These are phyloP conservation scores for Athalia cordata DNA, from an alignment of 2,888 invertebrate species.

Conservation along the genomic window DNA sequence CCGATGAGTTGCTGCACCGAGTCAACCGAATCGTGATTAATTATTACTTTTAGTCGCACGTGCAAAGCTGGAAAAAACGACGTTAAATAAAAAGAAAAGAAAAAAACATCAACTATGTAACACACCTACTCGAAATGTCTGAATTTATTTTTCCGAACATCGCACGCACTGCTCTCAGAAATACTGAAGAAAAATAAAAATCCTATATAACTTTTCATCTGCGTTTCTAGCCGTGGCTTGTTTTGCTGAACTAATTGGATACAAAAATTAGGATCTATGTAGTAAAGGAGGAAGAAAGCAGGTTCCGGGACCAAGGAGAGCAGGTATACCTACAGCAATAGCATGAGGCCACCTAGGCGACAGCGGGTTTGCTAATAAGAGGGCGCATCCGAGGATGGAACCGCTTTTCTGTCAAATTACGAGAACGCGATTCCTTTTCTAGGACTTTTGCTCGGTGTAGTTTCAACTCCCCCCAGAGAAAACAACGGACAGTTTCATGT, in stretches of 20 bases:
- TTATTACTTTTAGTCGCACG: slow-evolving; percentile 19
- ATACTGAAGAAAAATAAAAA: too few relatives aligned
- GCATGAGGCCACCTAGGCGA: slow-evolving; percentile 51
- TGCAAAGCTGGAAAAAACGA: not conserved
- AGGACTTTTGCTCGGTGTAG: slow-evolving; percentile 23
- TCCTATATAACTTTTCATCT: not conserved
- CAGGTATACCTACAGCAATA: slow-evolving; percentile 28
- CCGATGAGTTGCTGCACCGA: not conserved
- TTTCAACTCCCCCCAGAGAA: not conserved
- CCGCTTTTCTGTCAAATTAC: slow-evolving; percentile 42
- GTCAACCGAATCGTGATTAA: slow-evolving; percentile 28
- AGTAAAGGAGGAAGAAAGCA: slow-evolving; percentile 12
- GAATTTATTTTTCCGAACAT: too few relatives aligned
- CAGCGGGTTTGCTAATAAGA: slow-evolving; percentile 51
- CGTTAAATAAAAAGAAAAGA: slow-evolving; percentile 1
- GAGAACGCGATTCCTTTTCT: slow-evolving; percentile 26
- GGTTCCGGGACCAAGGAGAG: slow-evolving; percentile 31
- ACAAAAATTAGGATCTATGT: slow-evolving; percentile 14
- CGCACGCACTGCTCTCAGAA: too few relatives aligned
- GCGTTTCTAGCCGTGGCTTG: not conserved
- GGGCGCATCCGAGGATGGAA: slow-evolving; percentile 43
- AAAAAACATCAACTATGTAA: not conserved
- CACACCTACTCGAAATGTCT: too few relatives aligned
- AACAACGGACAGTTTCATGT: not conserved
- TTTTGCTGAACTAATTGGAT: slow-evolving; percentile 41